Evolutionary conservation across 2,888 invertebrate species (phyloP), one percentile per base, ranked within the genome.

Genomic region (Drosophila trichaetosa): DNA sequence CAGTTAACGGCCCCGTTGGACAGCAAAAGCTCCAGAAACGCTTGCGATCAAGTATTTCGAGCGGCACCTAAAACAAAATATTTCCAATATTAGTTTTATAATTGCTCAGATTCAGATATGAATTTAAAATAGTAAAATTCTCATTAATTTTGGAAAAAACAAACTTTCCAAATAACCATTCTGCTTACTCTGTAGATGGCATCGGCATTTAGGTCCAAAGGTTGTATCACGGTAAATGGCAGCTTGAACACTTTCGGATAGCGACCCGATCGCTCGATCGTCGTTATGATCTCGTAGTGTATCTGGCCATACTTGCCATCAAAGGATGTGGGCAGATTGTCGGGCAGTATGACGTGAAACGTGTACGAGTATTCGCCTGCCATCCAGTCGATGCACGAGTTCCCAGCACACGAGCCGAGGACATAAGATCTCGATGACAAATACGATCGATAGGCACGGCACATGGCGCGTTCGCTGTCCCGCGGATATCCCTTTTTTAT

Each of bases 231-330:
- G 60, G 96, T 97, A 91, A 98, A 97, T 31, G 96, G 95, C 91
- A 95, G 94, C 93, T 96, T 97, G 34, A 95, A 95, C 77, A 96
- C 96, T 89, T 97, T 96, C 92, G 98, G 97, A 93, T 96, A 96
- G 90, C 97, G 97, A 96, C 96, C 97, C 40, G 97, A 97, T 34
- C 97, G 94, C 91, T 98, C 97, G 48, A 98, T 94, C 4, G 95
- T 95, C 36, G 96, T 96, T 93, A 96, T 96, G 24, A 97, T 95
- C 34, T 95, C 96, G 91, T 98, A 98, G 61, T 96, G 94, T 51
- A 98, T 95, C 91, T 95, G 95, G 0, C 98, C 97, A 93, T 94
- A 94, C 91, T 96, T 94, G 34, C 96, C 96, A 91, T 96, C 96
- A 92, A 97, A 97, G 8, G 97, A 97, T 18, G 97, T 96, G 36